Base-by-base conservation (phyloP, 2,113 vertebrate genomes). In the Carettochelys insculpta region DNA sequence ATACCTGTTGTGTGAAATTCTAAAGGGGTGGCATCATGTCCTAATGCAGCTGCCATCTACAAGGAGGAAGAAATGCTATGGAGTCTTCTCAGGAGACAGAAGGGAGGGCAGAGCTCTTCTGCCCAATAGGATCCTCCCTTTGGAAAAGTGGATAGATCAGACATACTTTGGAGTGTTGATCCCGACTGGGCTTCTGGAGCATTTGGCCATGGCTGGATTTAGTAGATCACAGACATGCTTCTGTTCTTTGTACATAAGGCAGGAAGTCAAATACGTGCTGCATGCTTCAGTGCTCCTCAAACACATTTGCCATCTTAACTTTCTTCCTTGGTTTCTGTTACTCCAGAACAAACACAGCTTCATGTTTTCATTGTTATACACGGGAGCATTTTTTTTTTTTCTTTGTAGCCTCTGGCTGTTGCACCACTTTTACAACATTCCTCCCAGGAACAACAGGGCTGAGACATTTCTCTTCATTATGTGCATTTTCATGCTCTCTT, bases 261-360 rank as follows among this genome's bases (percentile, higher is more conserved):
- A n/a, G 75, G 90, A 94, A 96, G 90, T 90, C 90, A 96, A 95
- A 92, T 94, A 92, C 51, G 83, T 61, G 88, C 86, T 0, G 0
- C 81, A 89, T 90, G 94, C 95, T 95, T 96, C 96, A 87, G 58
- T 92, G 90, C 87, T 92, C 31, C 79, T 96, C 89, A 93, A 92
- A 95, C 86, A 95, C 91, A 93, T 65, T 88, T 94, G 96, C 92
- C 90, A 97, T 95, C 94, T 92, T 93, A 93, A 95, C 94, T 96
- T 94, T 92, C 86, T 96, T 96, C 93, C 94, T 93, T 82, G 90
- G 94, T 96, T 96, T 96, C 94, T 83, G 85, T 96, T 95, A 54
- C 76, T 80, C 34, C 34, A 56, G 54, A 90, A 84, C 50, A 53
- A 25, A n/a, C 34, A 48, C 50, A 75, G n/a, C 56, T 80, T 77